These are phyloP conservation scores for Lepidostoma basale DNA, from an alignment of 1,140 invertebrate species.

Conservation along the genomic window DNA sequence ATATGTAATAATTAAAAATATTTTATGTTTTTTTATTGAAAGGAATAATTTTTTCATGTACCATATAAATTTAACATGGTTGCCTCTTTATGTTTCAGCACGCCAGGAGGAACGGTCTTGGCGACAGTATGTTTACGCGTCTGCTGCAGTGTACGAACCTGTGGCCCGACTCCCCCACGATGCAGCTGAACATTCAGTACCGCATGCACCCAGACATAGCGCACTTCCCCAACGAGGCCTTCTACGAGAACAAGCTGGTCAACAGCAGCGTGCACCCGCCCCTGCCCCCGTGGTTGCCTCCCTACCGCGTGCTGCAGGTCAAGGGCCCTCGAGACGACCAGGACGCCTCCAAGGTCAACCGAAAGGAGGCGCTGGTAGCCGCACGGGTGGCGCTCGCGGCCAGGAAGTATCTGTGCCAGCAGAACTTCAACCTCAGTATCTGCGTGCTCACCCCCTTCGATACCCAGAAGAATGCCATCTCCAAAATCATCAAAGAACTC, in stretches of 20 bases:
- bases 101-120: slow-evolving; percentile 65
- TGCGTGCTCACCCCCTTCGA: slow-evolving; percentile 72
- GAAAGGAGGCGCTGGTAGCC: not conserved
- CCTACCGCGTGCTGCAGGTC: not conserved
- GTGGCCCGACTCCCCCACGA: slow-evolving; percentile 57
- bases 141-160: slow-evolving; percentile 52
- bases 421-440: slow-evolving; percentile 43
- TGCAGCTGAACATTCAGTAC: slow-evolving; percentile 77
- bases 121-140: slow-evolving; percentile 70
- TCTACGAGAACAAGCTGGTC: slow-evolving; percentile 70
- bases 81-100: slow-evolving; percentile 55
- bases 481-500: slow-evolving; percentile 43
- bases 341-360: not conserved
- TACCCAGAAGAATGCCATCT: slow-evolving; percentile 64
- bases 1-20: no score
- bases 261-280: not conserved
- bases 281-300: not conserved
- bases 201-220: slow-evolving; percentile 85
- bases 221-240: slow-evolving; percentile 75
- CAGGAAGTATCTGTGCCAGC: not conserved
- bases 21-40: no score
- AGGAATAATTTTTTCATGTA: no score
- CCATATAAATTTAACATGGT: no score
- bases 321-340: not conserved
- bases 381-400: not conserved